phyloP scores from a whole-genome alignment of 1,140 invertebrate genomes.

The Atta colombica region DNA sequence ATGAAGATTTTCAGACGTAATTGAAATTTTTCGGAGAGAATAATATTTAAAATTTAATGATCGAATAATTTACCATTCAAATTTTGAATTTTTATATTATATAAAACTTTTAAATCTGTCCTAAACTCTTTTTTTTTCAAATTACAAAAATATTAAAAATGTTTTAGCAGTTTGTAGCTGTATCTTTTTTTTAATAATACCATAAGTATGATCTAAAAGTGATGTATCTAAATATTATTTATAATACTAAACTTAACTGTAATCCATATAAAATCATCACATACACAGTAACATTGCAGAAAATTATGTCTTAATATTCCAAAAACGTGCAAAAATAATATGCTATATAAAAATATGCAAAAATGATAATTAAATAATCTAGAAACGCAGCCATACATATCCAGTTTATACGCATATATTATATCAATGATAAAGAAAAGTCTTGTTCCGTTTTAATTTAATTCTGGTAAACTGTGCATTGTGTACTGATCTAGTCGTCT shows the following conservation, averaged over 20 bases:
- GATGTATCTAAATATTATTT: not conserved
- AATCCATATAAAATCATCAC: not conserved
- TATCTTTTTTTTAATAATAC: too few species aligned
- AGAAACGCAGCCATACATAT: not conserved
- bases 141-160: not conserved
- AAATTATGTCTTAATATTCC: not conserved
- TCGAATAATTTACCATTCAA: not conserved
- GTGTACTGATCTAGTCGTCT: conserved; percentile 1
- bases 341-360: not conserved
- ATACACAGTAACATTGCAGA: not conserved
- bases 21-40: not conserved
- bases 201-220: not conserved
- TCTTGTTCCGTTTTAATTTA: not conserved
- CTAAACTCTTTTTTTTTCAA: not conserved
- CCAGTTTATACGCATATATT: not conserved
- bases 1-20: not conserved
- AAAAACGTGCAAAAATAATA: not conserved
- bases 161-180: too few species aligned
- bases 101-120: not conserved
- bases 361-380: not conserved
- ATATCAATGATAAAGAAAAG: not conserved
- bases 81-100: not conserved
- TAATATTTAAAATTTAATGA: not conserved
- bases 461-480: not conserved
- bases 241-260: not conserved